Evolutionary conservation across 1,140 invertebrate species (phyloP).

Genomic region (Sarcophaga peregrina): DNA sequence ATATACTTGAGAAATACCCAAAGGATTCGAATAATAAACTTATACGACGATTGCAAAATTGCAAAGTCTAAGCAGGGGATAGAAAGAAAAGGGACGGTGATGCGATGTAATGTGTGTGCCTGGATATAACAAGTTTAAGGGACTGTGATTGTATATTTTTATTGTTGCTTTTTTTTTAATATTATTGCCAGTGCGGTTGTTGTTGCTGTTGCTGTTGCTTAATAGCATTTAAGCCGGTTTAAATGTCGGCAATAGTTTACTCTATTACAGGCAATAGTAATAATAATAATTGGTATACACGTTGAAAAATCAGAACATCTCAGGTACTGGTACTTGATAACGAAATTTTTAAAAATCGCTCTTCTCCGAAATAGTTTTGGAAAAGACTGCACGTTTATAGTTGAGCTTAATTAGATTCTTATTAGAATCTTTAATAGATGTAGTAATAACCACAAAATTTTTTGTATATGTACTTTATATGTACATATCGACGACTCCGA

Average conservation of each 20-base stretch:
- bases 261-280: too few relatives aligned
- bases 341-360: too few relatives aligned
- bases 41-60: background rate
- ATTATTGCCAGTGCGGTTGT: background rate
- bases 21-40: background rate
- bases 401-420: too few relatives aligned
- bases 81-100: background rate
- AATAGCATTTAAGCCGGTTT: background rate
- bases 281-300: too few relatives aligned
- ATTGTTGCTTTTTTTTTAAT: constrained; percentile 8
- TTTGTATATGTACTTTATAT: too few relatives aligned
- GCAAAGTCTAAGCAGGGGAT: background rate
- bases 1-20: constrained; percentile 10
- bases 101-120: background rate
- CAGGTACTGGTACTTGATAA: too few relatives aligned
- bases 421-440: too few relatives aligned
- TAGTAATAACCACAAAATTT: too few relatives aligned
- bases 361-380: too few relatives aligned
- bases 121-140: background rate
- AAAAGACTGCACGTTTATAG: too few relatives aligned
- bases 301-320: too few relatives aligned
- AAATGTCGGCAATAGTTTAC: background rate
- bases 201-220: background rate
- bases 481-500: too few relatives aligned
- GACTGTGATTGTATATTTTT: constrained; percentile 3